Evolutionary conservation across 2,888 invertebrate genomes (phyloP).

Genomic region (Dryobota labecula): DNA sequence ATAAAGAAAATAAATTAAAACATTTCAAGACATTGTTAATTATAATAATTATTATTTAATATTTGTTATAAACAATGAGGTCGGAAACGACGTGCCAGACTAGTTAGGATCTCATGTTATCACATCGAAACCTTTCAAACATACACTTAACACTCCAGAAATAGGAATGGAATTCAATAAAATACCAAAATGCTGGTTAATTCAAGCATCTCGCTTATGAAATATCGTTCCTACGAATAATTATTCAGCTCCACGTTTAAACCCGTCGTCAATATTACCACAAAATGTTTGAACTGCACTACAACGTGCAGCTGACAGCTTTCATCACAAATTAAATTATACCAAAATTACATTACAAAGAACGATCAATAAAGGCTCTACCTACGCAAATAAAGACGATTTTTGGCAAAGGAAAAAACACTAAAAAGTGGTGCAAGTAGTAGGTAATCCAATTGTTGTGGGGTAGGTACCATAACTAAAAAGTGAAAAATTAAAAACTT

Average conservation of each 20-base stretch:
- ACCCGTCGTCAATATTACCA: constrained; percentile 29
- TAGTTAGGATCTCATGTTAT: too few species aligned
- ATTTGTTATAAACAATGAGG: too few species aligned
- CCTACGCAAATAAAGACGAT: constrained; percentile 28
- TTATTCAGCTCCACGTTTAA: constrained; percentile 28
- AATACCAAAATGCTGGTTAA: not conserved
- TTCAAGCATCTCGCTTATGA: too few species aligned
- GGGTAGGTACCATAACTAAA: too few species aligned
- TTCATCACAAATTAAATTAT: constrained; percentile 16
- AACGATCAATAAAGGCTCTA: constrained; percentile 12
- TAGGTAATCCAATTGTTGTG: too few species aligned
- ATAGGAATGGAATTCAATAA: not conserved
- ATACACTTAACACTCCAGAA: too few species aligned
- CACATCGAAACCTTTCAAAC: not conserved
- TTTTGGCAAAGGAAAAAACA: constrained; percentile 26
- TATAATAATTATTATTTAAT: too few species aligned
- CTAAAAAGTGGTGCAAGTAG: too few species aligned
- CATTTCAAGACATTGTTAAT: too few species aligned
- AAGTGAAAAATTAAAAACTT: too few species aligned
- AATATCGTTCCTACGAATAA: constrained; percentile 33
- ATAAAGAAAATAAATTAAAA: too few species aligned
- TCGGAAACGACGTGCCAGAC: too few species aligned
- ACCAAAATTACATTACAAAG: constrained; percentile 19
- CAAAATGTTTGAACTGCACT: constrained; percentile 33
- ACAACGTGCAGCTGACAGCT: constrained; percentile 23